These are phyloP conservation scores for Aleiodes leptofemur DNA, from an alignment of 2,888 invertebrate species.

Conservation along the genomic window DNA sequence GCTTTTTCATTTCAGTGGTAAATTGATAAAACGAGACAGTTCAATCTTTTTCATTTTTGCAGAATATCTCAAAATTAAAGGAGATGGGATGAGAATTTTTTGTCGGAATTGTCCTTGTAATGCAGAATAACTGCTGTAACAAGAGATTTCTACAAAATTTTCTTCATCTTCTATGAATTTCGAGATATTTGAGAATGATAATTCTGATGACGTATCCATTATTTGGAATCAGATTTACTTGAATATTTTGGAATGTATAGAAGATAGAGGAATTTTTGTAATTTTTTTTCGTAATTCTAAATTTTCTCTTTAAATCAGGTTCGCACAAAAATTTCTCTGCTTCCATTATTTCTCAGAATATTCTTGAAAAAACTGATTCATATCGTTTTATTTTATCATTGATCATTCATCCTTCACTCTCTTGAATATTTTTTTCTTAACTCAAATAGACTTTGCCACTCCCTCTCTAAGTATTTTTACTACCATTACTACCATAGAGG, in stretches of 20 bases:
- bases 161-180: background rate
- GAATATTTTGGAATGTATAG: background rate
- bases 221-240: too few species aligned
- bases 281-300: background rate
- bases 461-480: constrained; percentile 69
- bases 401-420: constrained; percentile 27
- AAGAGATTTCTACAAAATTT: too few species aligned
- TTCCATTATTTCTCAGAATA: background rate
- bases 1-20: constrained; percentile 1
- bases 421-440: constrained; percentile 20
- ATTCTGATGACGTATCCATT: background rate
- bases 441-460: constrained; percentile 4
- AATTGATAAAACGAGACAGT: background rate
- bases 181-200: background rate
- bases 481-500: constrained; percentile 73
- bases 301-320: background rate
- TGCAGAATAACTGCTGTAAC: too few species aligned
- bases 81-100: background rate
- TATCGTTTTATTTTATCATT: background rate
- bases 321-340: background rate
- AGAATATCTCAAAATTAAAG: background rate
- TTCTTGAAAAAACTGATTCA: background rate
- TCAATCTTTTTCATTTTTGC: background rate
- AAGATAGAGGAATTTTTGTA: background rate
- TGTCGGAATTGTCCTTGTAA: too few species aligned